Conservation (phyloP, 2,797 vertebrate genomes). For the Poecilia picta region DNA sequence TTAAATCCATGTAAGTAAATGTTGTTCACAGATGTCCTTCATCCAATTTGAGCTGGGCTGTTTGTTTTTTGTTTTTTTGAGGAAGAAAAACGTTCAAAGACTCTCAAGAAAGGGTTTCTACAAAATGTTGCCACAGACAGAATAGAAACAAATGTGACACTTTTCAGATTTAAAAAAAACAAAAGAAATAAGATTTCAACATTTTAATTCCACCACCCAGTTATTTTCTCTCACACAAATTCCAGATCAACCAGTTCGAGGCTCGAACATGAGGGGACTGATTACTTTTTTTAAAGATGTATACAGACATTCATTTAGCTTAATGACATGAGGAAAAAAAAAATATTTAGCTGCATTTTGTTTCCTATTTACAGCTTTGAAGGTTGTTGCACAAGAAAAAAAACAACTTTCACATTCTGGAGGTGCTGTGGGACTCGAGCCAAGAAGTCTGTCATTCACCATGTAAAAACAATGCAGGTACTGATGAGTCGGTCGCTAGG, state of each 20-base stretch:
- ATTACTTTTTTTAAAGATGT: neutral
- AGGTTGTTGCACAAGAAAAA: conserved; percentile 34
- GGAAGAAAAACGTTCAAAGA: neutral
- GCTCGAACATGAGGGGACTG: neutral
- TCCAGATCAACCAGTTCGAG: neutral
- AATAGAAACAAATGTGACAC: neutral
- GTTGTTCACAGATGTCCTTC: neutral
- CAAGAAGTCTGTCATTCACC: conserved; percentile 59
- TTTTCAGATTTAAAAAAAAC: neutral
- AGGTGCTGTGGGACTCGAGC: conserved; percentile 53
- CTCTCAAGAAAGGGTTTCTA: neutral
- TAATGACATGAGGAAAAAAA: neutral
- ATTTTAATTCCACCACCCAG: neutral
- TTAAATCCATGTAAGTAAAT: neutral
- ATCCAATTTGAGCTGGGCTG: neutral
- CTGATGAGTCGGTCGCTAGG: conserved; percentile 77
- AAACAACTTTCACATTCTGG: conserved; percentile 46
- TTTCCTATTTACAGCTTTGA: neutral
- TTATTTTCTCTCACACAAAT: neutral
- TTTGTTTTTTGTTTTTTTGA: neutral
- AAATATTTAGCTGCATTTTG: neutral
- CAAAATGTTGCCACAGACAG: neutral
- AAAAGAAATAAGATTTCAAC: neutral
- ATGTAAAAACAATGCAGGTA: conserved; percentile 73
- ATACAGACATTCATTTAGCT: neutral